Conservation (phyloP, 2,888 invertebrate species). For the Ptychoptera albimana region DNA sequence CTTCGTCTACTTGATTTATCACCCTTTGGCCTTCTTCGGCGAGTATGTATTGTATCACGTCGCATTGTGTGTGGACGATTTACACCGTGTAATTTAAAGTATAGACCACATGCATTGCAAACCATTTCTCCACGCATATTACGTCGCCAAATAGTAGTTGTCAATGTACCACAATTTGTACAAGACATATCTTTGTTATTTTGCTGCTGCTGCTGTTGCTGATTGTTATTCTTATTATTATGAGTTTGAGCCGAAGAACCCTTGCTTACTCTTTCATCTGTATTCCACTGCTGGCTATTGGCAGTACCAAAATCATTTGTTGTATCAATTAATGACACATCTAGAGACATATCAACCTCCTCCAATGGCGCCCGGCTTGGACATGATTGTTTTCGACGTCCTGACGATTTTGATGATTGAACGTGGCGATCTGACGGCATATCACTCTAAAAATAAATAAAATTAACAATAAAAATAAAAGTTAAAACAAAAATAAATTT, state of each 20-base stretch:
- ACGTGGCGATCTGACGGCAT: constrained; percentile 12
- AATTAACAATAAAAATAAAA: not conserved
- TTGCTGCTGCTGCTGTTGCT: constrained; percentile 14
- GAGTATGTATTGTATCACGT: constrained; percentile 89
- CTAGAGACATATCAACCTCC: constrained; percentile 3
- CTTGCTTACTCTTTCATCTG: constrained; percentile 1
- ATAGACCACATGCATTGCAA: constrained; percentile 96
- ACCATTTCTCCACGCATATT: constrained; percentile 96
- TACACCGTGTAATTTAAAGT: constrained; percentile 91
- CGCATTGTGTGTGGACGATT: constrained; percentile 90
- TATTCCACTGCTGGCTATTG: constrained; percentile 11
- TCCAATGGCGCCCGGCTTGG: constrained; percentile 44
- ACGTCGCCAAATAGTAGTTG: constrained; percentile 93
- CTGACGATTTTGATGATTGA: constrained; percentile 22
- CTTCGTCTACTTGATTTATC: constrained; percentile 40
- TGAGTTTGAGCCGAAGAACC: not conserved
- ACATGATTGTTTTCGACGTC: constrained; percentile 66
- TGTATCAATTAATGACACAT: constrained; percentile 10
- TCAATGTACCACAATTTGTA: constrained; percentile 93
- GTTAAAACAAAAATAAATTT: not conserved
- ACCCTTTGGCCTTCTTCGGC: constrained; percentile 73
- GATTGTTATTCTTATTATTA: constrained; percentile 7
- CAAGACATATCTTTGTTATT: constrained; percentile 60
- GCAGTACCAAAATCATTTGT: constrained; percentile 12
- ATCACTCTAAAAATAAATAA: constrained; percentile 15